A percentile compares a stretch with the other conserved stretches of the same genome.
These are phyloP conservation scores for Polia nebulosa DNA, from an alignment of 2,888 invertebrate species.

Conservation along the genomic window DNA sequence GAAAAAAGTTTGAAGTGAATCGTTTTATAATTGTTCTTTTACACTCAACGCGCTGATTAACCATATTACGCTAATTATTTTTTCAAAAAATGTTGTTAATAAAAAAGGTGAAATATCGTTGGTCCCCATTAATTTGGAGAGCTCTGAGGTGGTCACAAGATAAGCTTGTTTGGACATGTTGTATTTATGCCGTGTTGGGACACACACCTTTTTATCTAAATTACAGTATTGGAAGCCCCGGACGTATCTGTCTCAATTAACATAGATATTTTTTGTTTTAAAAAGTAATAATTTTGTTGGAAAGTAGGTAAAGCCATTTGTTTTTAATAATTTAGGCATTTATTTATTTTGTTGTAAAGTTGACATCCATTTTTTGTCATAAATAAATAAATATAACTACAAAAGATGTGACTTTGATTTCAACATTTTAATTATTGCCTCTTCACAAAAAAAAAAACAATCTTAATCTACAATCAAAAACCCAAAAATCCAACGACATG, in stretches of 20 bases:
- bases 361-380: neutral
- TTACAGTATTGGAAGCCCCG: constrained; percentile 86
- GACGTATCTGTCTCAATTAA: constrained; percentile 84
- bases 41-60: constrained; percentile 68
- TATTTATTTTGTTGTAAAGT: constrained; percentile 28
- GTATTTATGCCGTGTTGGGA: constrained; percentile 86
- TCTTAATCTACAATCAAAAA: constrained; percentile 24
- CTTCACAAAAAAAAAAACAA: constrained; percentile 8
- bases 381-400: neutral
- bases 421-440: constrained; percentile 1
- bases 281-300: constrained; percentile 57
- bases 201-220: constrained; percentile 86
- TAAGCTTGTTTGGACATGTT: constrained; percentile 86
- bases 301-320: constrained; percentile 63
- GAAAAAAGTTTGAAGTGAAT: constrained; percentile 63
- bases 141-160: constrained; percentile 87
- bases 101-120: constrained; percentile 76
- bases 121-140: constrained; percentile 84
- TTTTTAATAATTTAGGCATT: constrained; percentile 53
- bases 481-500: constrained; percentile 42
- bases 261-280: constrained; percentile 71
- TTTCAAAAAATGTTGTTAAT: constrained; percentile 59
- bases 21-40: constrained; percentile 65
- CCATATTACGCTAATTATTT: constrained; percentile 66
- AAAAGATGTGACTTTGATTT: constrained; percentile 20